Base-by-base conservation (phyloP, 2,888 invertebrate genomes). In the Nemurella pictetii region DNA sequence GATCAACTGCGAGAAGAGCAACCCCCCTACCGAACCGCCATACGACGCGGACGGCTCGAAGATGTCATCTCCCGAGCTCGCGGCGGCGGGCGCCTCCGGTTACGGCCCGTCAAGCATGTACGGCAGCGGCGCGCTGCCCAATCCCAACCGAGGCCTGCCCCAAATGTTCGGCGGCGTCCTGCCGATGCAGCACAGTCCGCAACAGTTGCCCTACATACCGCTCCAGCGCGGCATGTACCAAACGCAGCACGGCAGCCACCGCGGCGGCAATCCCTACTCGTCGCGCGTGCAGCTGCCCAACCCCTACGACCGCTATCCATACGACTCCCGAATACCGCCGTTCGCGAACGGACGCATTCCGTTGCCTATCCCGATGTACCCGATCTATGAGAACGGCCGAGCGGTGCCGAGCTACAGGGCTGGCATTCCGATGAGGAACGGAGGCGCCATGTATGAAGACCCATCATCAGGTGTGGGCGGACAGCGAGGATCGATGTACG, bases 401-500 rank as follows among this genome's bases (percentile, higher is more conserved):
- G 81, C 30, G 9, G 78, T 5, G 5, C 85, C 85, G 29, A 83
- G 82, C 15, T 81, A 81, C 72, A 7, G 85, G 27, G 72, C 85
- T 9, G 85, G 85, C n/a, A 27, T 84, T 20, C 82, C 72, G 9
- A 27, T 72, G 27, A 55, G 72, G 73, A 81, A 26, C 20, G 81
- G 81, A 25, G 26, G 25, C 4, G 5, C 36, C 9, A 82, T 75
- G 78, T 78, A 78, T 20, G 84, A 84, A 15, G 84, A 84, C 30
- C 80, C 77, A 12, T 29, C 84, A 27, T 2, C 15, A 9, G 82
- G 72, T 4, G 82, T 82, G 0, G 82, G 29, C 30, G 83, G 80
- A 20, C 85, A 84, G 80, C 75, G 83, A 9, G 87, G 87, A 26
- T 87, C 87, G 12, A 86, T 85, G 2, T 85, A 87, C 73, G 85